Evolutionary conservation across 1,140 invertebrate genomes (phyloP).

Genomic region (Zaprionus africanus): DNA sequence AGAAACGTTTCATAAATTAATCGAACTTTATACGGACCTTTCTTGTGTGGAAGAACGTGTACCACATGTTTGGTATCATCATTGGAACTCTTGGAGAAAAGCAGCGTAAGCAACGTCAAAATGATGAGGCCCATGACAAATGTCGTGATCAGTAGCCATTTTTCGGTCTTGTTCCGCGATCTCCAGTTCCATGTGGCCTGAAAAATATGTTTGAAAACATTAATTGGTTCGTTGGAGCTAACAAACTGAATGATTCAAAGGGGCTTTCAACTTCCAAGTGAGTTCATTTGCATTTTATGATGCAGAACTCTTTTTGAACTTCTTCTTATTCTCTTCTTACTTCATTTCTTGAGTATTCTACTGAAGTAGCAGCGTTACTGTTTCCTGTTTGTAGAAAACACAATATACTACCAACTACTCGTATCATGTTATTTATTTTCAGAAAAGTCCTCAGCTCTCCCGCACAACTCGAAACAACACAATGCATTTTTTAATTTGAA

Average conservation of each 20-base stretch:
- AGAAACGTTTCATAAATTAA: not conserved
- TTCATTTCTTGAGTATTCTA: not conserved
- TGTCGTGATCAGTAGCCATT: slow-evolving; percentile 84
- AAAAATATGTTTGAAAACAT: not conserved
- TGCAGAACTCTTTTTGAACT: not conserved
- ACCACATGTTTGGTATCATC: slow-evolving; percentile 74
- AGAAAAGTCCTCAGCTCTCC: not conserved
- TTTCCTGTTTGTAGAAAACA: too few species aligned
- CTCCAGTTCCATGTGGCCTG: slow-evolving; percentile 85
- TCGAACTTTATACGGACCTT: slow-evolving; percentile 34
- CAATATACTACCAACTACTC: not conserved
- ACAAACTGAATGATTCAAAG: slow-evolving; percentile 1
- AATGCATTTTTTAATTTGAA: not conserved
- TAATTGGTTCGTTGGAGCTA: not conserved
- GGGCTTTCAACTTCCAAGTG: not conserved
- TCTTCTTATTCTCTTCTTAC: too few species aligned
- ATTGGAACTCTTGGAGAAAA: slow-evolving; percentile 61
- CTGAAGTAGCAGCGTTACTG: not conserved
- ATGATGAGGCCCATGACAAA: slow-evolving; percentile 76
- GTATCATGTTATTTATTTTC: not conserved
- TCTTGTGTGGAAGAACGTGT: slow-evolving; percentile 72
- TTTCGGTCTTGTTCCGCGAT: slow-evolving; percentile 85
- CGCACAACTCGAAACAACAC: not conserved
- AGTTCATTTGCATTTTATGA: not conserved
- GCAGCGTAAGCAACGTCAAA: slow-evolving; percentile 83